phyloP scores from a whole-genome alignment of 2,888 invertebrate genomes.

The Sarcophaga caerulescens region DNA sequence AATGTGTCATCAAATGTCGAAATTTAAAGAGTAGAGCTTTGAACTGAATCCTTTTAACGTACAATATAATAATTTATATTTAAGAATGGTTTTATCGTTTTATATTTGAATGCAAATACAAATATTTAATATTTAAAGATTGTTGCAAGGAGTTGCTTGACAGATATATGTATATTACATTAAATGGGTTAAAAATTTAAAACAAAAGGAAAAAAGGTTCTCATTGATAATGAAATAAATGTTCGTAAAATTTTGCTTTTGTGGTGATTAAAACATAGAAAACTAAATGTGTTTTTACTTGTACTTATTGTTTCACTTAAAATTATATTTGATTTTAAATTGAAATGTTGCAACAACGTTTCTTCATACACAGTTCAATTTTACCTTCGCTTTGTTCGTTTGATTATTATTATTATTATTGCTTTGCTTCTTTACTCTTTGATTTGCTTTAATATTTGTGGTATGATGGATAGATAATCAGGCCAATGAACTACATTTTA shows the following conservation, averaged over 20 bases:
- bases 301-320: not conserved
- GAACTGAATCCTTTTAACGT: too few species aligned
- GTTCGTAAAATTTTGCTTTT: not conserved
- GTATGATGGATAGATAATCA: conserved; percentile 45
- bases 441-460: conserved; percentile 28
- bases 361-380: conserved; percentile 7
- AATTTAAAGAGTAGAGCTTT: too few species aligned
- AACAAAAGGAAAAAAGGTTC: too few species aligned
- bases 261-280: not conserved
- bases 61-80: too few species aligned
- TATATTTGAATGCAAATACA: too few species aligned
- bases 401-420: conserved; percentile 9
- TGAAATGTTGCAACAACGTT: conserved; percentile 23
- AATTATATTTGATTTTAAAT: not conserved
- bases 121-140: too few species aligned
- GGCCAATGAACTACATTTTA: conserved; percentile 59
- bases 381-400: conserved; percentile 13
- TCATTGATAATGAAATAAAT: too few species aligned
- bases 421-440: conserved; percentile 5
- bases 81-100: too few species aligned
- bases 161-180: too few species aligned
- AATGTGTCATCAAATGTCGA: too few species aligned
- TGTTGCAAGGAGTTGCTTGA: too few species aligned
- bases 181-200: too few species aligned
- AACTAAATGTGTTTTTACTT: not conserved